Conservation (phyloP, 2,113 vertebrate genomes). For the Propithecus coquereli region DNA sequence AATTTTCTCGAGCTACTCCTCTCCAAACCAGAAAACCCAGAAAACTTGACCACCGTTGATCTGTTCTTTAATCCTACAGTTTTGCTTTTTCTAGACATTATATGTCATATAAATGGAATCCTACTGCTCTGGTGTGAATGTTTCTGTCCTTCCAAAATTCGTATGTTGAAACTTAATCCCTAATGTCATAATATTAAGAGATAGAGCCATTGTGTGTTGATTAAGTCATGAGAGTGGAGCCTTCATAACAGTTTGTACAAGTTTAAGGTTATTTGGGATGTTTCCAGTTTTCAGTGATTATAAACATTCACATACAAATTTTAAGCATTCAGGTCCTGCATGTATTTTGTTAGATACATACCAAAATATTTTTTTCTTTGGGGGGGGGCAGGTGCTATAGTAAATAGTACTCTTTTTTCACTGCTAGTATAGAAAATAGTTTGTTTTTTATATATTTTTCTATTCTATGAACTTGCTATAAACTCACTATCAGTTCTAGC, state of each 20-base stretch:
- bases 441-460: neutral
- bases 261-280: neutral
- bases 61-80: neutral
- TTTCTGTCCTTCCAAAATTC: neutral
- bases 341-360: neutral
- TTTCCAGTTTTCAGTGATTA: slow-evolving; percentile 15
- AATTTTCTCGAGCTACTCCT: neutral
- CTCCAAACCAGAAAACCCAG: neutral
- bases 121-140: neutral
- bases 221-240: neutral
- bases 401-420: neutral
- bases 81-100: neutral
- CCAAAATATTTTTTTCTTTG: neutral
- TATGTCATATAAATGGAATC: neutral
- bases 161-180: neutral
- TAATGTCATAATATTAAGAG: neutral
- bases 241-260: neutral
- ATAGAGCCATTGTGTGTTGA: no score
- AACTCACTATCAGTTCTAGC: neutral
- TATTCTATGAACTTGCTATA: neutral
- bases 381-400: neutral
- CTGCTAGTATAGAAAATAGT: neutral
- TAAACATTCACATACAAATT: neutral
- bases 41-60: neutral
- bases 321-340: neutral